Percentiles rank a stretch among this genome's conserved stretches.
These are phyloP conservation scores for Enchytraeus crypticus DNA, from an alignment of 2,888 invertebrate species.

Conservation along the genomic window DNA sequence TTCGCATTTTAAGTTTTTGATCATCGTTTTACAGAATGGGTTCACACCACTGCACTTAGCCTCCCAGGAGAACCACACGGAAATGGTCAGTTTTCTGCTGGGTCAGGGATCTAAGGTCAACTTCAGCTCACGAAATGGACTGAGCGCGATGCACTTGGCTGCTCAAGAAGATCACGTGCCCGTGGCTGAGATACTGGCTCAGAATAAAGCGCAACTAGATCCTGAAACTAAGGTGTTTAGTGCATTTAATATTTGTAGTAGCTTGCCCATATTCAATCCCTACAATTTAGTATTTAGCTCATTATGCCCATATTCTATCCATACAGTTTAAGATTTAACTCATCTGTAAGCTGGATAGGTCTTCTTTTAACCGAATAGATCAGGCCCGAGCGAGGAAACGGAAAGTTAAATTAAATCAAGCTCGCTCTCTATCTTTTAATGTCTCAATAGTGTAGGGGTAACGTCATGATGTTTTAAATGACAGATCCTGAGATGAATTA, in stretches of 20 bases:
- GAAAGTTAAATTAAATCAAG: too few species aligned
- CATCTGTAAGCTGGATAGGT: too few species aligned
- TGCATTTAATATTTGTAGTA: background rate
- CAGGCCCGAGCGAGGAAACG: too few species aligned
- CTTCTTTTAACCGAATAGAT: too few species aligned
- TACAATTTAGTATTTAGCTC: background rate
- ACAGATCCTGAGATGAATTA: too few species aligned
- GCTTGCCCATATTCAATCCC: background rate
- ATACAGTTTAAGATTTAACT: too few species aligned
- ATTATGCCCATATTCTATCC: too few species aligned
- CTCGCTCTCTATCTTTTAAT: too few species aligned
- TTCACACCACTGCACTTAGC: constrained; percentile 91
- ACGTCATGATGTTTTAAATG: too few species aligned
- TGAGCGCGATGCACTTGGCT: constrained; percentile 92
- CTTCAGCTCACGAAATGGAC: constrained; percentile 85
- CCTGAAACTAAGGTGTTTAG: constrained; percentile 51
- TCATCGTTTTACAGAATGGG: constrained; percentile 54
- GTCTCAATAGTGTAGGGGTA: too few species aligned
- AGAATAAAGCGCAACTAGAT: constrained; percentile 49
- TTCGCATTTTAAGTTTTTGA: background rate
- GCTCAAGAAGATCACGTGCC: constrained; percentile 86
- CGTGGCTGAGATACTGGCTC: constrained; percentile 60
- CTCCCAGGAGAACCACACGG: constrained; percentile 83
- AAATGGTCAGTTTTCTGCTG: constrained; percentile 85
- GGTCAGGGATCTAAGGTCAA: constrained; percentile 80